Evolutionary conservation across 2,888 invertebrate species (phyloP).

Genomic region (Branchipolynoe longqiensis): DNA sequence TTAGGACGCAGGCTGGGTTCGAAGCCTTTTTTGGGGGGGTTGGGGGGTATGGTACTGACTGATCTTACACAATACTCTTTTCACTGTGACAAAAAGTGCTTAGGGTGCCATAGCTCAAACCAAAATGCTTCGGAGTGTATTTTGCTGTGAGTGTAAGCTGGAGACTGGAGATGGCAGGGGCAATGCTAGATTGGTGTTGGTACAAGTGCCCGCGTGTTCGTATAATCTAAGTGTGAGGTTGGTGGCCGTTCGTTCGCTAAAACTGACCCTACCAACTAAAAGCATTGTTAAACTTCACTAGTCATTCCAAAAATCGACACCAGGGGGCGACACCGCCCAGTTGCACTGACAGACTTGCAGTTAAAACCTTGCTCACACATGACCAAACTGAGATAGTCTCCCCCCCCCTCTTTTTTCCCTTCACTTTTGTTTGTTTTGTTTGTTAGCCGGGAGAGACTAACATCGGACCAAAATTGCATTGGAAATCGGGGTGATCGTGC

Average conservation of each 20-base stretch:
- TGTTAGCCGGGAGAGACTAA: constrained; percentile 13
- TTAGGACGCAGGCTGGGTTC: constrained; percentile 34
- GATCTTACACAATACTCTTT: constrained; percentile 36
- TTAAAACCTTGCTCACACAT: constrained; percentile 42
- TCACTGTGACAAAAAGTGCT: constrained; percentile 34
- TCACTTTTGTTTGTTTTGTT: not conserved
- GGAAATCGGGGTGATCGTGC: constrained; percentile 48
- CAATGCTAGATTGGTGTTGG: no score
- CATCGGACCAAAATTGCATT: constrained; percentile 1
- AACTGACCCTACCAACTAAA: constrained; percentile 44
- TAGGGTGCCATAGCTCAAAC: constrained; percentile 55
- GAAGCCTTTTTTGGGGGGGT: no score
- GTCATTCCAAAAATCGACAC: constrained; percentile 52
- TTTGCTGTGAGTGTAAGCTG: constrained; percentile 1
- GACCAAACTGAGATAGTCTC: constrained; percentile 42
- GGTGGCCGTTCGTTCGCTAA: constrained; percentile 13
- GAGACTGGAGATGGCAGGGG: not conserved
- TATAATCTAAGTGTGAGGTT: constrained; percentile 44
- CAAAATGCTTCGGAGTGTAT: constrained; percentile 20
- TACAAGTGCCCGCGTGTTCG: constrained; percentile 20
- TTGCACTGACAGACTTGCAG: constrained; percentile 53
- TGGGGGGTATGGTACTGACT: constrained; percentile 43
- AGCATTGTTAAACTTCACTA: constrained; percentile 57
- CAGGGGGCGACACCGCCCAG: constrained; percentile 49
- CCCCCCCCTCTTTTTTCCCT: constrained; percentile 6